Percentiles rank a stretch among this genome's conserved stretches.
phyloP scores from a whole-genome alignment of 2,888 invertebrate genomes.

The Anoplius nigerrimus region DNA sequence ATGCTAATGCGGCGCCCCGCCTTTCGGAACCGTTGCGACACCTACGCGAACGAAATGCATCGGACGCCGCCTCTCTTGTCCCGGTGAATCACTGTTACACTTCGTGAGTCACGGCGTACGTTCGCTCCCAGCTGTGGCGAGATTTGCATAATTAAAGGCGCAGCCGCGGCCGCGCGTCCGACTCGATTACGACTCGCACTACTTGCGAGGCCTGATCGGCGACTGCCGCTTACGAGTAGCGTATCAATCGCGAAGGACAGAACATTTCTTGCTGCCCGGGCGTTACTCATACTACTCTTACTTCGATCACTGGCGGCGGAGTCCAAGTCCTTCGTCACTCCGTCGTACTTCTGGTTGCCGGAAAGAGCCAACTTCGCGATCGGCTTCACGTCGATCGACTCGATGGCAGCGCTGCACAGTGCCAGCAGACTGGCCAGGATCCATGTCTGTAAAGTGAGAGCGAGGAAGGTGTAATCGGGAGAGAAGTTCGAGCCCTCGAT shows the following conservation, averaged over 20 bases:
- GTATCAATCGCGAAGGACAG: background rate
- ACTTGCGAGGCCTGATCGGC: no score
- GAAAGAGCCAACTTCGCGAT: constrained; percentile 28
- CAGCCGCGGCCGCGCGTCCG: no score
- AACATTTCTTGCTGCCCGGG: no score
- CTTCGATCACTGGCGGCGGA: constrained; percentile 63
- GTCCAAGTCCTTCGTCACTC: constrained; percentile 54
- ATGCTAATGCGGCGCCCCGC: constrained; percentile 41
- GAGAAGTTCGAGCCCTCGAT: no score
- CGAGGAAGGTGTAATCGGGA: no score
- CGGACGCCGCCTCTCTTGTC: no score
- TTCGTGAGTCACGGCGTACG: background rate
- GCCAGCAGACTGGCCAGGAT: constrained; percentile 42
- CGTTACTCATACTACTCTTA: constrained; percentile 41
- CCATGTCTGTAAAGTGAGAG: no score
- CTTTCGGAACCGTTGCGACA: constrained; percentile 41
- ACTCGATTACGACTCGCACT: no score
- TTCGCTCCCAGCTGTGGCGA: no score
- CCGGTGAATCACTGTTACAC: background rate
- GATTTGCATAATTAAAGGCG: no score
- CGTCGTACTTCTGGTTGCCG: constrained; percentile 14
- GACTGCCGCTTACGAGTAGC: background rate
- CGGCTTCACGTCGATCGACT: constrained; percentile 46
- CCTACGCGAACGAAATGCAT: no score
- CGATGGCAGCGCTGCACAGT: constrained; percentile 49